Conservation (phyloP, 2,797 vertebrate genomes). For the Halcyon badia region DNA sequence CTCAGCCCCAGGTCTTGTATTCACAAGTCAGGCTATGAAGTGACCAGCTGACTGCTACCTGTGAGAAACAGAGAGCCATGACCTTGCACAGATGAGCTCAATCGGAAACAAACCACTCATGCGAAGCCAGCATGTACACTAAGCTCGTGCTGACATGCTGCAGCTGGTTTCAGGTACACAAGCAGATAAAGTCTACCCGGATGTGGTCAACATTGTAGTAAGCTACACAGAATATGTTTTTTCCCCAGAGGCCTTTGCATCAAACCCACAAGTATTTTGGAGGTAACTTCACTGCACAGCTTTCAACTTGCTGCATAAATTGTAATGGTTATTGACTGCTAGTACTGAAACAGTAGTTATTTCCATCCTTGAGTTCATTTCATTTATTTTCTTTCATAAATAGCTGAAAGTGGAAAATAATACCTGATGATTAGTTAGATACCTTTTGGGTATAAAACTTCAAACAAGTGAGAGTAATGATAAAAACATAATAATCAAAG, state of each 20-base stretch:
- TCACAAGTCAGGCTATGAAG: not conserved
- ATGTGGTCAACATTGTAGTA: conserved; percentile 59
- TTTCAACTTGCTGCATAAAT: conserved; percentile 28
- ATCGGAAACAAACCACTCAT: not conserved
- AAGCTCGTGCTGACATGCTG: not conserved
- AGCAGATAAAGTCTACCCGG: not conserved
- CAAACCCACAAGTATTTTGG: conserved; percentile 56
- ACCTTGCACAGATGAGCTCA: not conserved
- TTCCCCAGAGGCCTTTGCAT: conserved; percentile 68
- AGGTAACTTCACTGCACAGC: conserved; percentile 6
- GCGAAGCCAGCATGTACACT: not conserved
- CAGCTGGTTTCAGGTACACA: not conserved
- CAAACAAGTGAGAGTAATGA: conserved; percentile 40
- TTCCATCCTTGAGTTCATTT: conserved; percentile 31
- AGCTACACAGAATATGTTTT: not conserved
- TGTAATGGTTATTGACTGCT: not conserved
- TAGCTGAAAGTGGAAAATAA: conserved; percentile 48
- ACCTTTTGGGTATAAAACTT: conserved; percentile 61
- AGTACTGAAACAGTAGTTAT: not conserved
- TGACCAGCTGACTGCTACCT: not conserved
- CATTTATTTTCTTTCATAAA: conserved; percentile 27
- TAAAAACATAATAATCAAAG: conserved; percentile 37
- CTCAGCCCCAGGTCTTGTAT: not conserved
- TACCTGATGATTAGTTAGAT: conserved; percentile 32
- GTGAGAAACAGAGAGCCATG: not conserved